Evolutionary conservation across 2,113 vertebrate species (phyloP), one percentile per base, ranked within the genome.

Genomic region (Ailurus styani): DNA sequence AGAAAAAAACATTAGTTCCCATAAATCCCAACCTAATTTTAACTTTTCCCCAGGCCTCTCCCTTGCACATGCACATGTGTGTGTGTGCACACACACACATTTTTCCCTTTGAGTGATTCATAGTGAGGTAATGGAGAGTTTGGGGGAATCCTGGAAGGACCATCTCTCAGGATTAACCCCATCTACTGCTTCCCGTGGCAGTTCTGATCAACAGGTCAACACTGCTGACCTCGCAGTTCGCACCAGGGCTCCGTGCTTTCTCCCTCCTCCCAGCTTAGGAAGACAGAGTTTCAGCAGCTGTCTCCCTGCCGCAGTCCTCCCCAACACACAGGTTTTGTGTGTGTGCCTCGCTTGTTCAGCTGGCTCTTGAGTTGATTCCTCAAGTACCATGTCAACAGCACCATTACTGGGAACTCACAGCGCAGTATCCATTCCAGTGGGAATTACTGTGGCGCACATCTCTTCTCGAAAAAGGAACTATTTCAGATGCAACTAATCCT

Each of bases 21-120:
- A 87, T 31, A 96, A 96, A 82, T 95, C 75, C 34, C 87, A 47
- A 60, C 91, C 72, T 96, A 87, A 93, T 96, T 97, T 93, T 93
- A 96, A 81, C 42, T 90, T 89, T 84, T 27, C 31, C 62, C 86
- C 42, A 73, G n/a, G 9, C 20, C 47, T 50, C 55, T 85, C 25
- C 50, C 21, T 72, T 66, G 45, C 21, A 23, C 2, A 0, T 20
- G 23, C 1, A 3, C 47, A 23, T 31, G 3, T 11, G 2, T 20
- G 27, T 13, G 14, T 18, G 17, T 37, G 15, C 7, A 0, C 64
- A 31, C 20, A 78, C 52, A 68, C 37, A 54, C 45, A 34, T 37
- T 11, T 75, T 62, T 72, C 29, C 42, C 45, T 47, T 93, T 37
- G 20, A 87, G 45, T 47, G 60, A 91, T 45, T 95, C 91, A 78